These are phyloP conservation scores for Ophion costatus DNA, from an alignment of 2,888 invertebrate species.

Conservation along the genomic window DNA sequence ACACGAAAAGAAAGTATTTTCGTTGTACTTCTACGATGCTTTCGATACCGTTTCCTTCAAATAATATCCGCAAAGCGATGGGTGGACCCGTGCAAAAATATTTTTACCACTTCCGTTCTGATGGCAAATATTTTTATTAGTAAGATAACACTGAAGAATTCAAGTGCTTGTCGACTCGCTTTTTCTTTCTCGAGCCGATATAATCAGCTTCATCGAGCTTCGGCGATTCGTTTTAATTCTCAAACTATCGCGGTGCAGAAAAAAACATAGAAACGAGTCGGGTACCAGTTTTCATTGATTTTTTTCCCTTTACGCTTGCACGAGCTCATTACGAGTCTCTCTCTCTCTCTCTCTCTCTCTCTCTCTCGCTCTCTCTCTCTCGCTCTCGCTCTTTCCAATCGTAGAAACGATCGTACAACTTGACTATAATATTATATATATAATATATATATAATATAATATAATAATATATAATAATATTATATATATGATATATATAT, in stretches of 20 bases:
- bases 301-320: neutral
- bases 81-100: neutral
- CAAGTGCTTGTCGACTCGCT: too few relatives aligned
- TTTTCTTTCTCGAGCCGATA: too few relatives aligned
- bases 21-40: neutral
- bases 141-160: neutral
- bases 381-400: neutral
- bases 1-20: neutral
- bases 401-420: slow-evolving; percentile 24
- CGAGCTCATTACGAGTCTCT: slow-evolving; percentile 4
- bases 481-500: too few relatives aligned
- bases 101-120: neutral
- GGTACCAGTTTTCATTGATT: neutral
- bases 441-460: too few relatives aligned
- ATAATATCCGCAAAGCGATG: neutral
- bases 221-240: too few relatives aligned
- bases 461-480: too few relatives aligned
- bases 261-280: neutral
- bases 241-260: neutral
- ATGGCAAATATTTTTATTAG: neutral
- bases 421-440: too few relatives aligned
- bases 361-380: too few relatives aligned
- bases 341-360: neutral
- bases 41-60: neutral
- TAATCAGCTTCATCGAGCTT: neutral